Percentiles rank a stretch among this genome's conserved stretches.
phyloP scores from a whole-genome alignment of 64 coral and sea anemone genomes.

The Montipora efflorescens region DNA sequence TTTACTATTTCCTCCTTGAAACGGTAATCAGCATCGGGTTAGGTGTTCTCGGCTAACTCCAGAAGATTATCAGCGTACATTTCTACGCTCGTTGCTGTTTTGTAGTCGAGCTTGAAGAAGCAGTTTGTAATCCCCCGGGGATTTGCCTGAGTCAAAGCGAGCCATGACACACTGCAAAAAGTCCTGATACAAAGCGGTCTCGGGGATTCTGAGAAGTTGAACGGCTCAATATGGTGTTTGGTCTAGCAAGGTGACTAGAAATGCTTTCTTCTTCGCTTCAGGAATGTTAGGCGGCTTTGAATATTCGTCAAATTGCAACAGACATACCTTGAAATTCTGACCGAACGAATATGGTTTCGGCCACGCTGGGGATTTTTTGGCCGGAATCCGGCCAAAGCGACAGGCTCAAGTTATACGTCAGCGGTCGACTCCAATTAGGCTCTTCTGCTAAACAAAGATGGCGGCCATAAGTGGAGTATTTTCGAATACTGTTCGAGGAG shows the following conservation, averaged over 20 bases:
- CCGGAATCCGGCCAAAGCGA: no score
- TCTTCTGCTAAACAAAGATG: no score
- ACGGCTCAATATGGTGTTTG: conserved; percentile 67
- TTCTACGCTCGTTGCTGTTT: conserved; percentile 9
- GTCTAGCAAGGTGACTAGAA: conserved; percentile 61
- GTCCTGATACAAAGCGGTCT: not conserved
- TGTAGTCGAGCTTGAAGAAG: conserved; percentile 2
- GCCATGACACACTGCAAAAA: conserved; percentile 8
- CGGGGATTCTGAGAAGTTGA: conserved; percentile 50
- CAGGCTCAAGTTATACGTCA: no score
- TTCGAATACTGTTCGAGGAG: no score
- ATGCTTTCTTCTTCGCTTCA: conserved; percentile 31
- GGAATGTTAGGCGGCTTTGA: conserved; percentile 19
- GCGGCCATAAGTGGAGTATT: no score
- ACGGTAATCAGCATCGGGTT: conserved; percentile 5
- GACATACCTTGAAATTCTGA: conserved; percentile 69
- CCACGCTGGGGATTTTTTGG: no score
- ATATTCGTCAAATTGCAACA: conserved; percentile 64
- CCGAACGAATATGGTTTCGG: conserved; percentile 43
- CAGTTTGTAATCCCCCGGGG: conserved; percentile 38
- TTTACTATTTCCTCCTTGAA: conserved; percentile 47
- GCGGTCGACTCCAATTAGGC: no score
- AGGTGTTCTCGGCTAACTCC: conserved; percentile 59
- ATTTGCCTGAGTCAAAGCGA: conserved; percentile 62
- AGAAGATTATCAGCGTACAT: conserved; percentile 52